phyloP scores from a whole-genome alignment of 2,113 vertebrate species.

The Macroglossus sobrinus region DNA sequence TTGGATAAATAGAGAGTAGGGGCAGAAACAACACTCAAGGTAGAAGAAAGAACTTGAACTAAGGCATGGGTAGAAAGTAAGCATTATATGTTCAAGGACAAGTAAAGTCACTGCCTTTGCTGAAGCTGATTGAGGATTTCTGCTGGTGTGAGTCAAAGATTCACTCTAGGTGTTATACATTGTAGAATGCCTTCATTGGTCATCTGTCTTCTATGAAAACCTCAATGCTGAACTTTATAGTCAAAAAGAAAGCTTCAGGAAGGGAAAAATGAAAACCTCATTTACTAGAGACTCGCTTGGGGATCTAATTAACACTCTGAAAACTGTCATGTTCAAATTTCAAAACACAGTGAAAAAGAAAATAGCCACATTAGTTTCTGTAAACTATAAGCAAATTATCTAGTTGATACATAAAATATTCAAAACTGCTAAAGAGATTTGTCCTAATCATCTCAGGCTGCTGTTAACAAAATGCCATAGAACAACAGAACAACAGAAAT shows the following conservation, averaged over 20 bases:
- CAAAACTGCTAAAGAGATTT: background rate
- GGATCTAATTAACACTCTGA: background rate
- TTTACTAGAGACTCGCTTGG: background rate
- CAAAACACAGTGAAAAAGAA: background rate
- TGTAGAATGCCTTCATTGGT: background rate
- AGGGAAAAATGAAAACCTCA: constrained; percentile 7
- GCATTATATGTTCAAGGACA: background rate
- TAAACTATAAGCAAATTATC: background rate
- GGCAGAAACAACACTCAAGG: background rate
- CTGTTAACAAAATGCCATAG: background rate
- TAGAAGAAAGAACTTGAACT: background rate
- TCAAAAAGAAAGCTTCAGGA: background rate
- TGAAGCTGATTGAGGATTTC: background rate
- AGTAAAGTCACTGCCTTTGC: background rate
- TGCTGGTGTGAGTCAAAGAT: background rate
- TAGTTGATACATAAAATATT: background rate
- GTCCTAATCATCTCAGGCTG: background rate
- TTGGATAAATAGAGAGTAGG: background rate
- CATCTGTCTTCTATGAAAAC: background rate
- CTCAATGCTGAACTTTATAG: background rate
- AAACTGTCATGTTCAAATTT: background rate
- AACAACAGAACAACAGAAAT: background rate
- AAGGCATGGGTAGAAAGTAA: background rate
- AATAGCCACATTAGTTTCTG: background rate
- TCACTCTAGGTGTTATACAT: background rate